These are phyloP conservation scores for Hemiscyllium ocellatum DNA, from an alignment of 2,113 vertebrate genomes.

Conservation along the genomic window DNA sequence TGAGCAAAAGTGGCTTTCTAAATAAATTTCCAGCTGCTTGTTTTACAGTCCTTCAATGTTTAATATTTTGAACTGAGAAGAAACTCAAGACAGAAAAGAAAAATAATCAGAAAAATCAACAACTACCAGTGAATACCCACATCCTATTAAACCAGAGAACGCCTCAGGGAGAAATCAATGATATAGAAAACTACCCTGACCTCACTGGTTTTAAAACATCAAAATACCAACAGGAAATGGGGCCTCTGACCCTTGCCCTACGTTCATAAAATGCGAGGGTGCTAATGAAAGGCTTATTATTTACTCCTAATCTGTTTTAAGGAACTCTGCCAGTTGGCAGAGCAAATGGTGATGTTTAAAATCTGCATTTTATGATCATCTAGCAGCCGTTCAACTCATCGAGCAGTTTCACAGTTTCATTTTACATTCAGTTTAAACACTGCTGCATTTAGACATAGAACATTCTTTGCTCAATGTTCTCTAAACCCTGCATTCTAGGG, in stretches of 20 bases:
- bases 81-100: neutral
- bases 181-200: neutral
- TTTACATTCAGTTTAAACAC: neutral
- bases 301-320: slow-evolving; percentile 18
- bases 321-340: neutral
- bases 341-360: neutral
- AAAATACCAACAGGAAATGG: slow-evolving; percentile 32
- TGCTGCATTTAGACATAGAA: neutral
- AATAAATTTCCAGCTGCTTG: neutral
- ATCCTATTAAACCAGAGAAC: neutral
- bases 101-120: neutral
- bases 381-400: neutral
- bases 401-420: neutral
- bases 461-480: too few species aligned
- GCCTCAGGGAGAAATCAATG: neutral
- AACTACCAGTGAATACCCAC: neutral
- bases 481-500: neutral
- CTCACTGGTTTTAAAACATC: slow-evolving; percentile 21
- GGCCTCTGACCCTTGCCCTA: slow-evolving; percentile 1
- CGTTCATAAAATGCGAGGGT: neutral
- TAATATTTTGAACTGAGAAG: neutral
- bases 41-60: neutral
- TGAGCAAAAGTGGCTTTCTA: neutral
- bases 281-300: slow-evolving; percentile 29
- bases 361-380: neutral